Evolutionary conservation across 2,113 vertebrate genomes (phyloP), one percentile per base, ranked within the genome.

Genomic region (Atrichornis clamosus): DNA sequence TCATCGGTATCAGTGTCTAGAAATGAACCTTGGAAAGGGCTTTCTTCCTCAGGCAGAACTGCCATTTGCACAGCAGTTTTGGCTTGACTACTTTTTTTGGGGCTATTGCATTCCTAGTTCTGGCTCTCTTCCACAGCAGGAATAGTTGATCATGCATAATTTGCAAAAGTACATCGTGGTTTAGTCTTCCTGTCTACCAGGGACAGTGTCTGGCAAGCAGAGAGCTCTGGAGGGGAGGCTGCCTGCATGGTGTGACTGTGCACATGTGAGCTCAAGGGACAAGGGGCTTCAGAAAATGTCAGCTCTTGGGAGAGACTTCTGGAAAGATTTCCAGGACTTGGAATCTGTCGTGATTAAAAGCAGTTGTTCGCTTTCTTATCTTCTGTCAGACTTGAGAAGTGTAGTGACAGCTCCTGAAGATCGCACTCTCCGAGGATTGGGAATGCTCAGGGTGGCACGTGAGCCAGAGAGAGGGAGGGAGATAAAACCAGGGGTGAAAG

Each of bases 381-480:
- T 93, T 95, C 92, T 93, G 93, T 97, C 95, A 96, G 75, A 93
- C 84, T 86, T 93, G 93, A 96, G 88, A 92, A 94, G 90, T 96
- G 90, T 95, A 97, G 93, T 78, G 95, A 96, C 96, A 97, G 95
- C 92, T 96, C 90, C 90, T 96, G 81, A 95, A 94, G 93, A 95
- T 95, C 16, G 20, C 79, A 58, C 95, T 96, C 93, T 86, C 85
- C 18, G 15, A 89, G 90, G 95, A 92, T 90, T 88, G 79, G 90
- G 92, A 96, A 95, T 90, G 88, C 92, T 96, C 90, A 70, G 92
- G 75, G 88, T 77, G 93, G 93, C 96, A 95, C 83, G 56, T 90
- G 95, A 97, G 93, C 87, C 82, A 65, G 82, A 95, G 83, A 95
- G 88, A 86, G 79, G 13, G 68, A 77, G 33, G 1, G 27, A 95